Base-by-base conservation (phyloP, 2,797 vertebrate species). In the Melanotaenia pygmaea region DNA sequence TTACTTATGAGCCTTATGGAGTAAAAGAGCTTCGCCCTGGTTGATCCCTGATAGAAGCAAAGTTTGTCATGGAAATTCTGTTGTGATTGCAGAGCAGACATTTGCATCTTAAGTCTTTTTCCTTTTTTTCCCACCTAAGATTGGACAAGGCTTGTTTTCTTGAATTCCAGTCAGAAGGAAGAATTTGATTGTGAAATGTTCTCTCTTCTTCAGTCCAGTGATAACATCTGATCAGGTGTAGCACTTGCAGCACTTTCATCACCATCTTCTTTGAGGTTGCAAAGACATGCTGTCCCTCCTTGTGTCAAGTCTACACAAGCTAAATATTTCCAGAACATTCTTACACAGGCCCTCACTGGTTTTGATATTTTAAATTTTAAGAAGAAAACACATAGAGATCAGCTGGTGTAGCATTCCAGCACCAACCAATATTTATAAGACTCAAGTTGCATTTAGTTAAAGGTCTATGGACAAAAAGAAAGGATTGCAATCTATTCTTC, bases 121-220 rank as follows among this genome's bases (percentile, higher is more conserved):
- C 28, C 30, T 37, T 54, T 18, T 32, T n/a, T 37, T 60, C 1
- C 11, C 6, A 18, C 9, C n/a, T 0, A 51, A 56, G 70, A 79
- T 68, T 16, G 45, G 90, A 90, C 56, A 47, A 68, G 72, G 47
- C 90, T 68, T 67, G 89, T 80, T 75, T 4, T 37, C 3, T 53
- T 38, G 47, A 85, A 90, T 87, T 92, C 82, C 70, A 20, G 43
- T 67, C 64, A 47, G 26, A 38, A 37, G 53, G 56, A 57, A 64
- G 60, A 57, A 67, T 75, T 64, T 45, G 74, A 61, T 87, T 92
- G 76, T 77, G 77, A 91, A 88, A 87, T 43, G 7, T 67, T 67
- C 38, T 18, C 4, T 74, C 61, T 74, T 43, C 69, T 64, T 4
- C 4, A 0, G 53, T 67, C 1, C 9, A 16, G 18, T 0, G 75